Base-by-base conservation (phyloP, 2,888 invertebrate genomes). In the Platycnemis pennipes region DNA sequence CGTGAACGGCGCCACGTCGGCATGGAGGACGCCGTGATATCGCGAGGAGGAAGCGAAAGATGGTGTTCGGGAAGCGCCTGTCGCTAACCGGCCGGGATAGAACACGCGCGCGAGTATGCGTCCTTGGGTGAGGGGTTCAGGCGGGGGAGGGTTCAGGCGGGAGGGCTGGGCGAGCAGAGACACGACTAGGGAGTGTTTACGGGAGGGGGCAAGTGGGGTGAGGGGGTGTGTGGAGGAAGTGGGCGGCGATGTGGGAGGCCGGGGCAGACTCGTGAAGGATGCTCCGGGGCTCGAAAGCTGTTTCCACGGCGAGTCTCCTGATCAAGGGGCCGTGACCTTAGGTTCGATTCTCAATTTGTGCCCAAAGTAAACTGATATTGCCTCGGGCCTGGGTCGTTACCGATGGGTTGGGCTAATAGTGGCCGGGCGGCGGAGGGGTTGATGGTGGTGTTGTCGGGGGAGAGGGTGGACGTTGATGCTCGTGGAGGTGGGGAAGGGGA, bases 301-400 rank as follows among this genome's bases (percentile, higher is more conserved):
- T 56, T 42, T 69, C 87, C 87, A 22, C 46, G 46, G 87, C 46
- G 87, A 87, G 16, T 87, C 87, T 44, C 91, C 91, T 45, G 91
- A 91, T 91, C 91, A 63, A 91, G 63, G 91, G 91, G 19, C 91
- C 44, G 56, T 91, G 91, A 91, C 91, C 91, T 91, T 69, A 91
- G 63, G 45, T 69, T 91, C 91, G 91, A 91, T 91, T 91, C 91
- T 91, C 91, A 91, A 91, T 91, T 91, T 91, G 91, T 69, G 44
- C 44, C 63, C 91, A 63, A 53, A 63, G 91, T 63, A 91, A 91
- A 91, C 63, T 91, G 91, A 91, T 91, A 91, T 91, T 91, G 91
- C 63, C 91, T 91, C 91, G 69, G 91, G 89, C 49, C 42, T 19
- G 89, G 89, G 91, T 91, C 91, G 89, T 89, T 89, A 91, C 63